Base-by-base conservation (phyloP, 2,113 vertebrate species). In the Gnathonemus longibarbis region DNA sequence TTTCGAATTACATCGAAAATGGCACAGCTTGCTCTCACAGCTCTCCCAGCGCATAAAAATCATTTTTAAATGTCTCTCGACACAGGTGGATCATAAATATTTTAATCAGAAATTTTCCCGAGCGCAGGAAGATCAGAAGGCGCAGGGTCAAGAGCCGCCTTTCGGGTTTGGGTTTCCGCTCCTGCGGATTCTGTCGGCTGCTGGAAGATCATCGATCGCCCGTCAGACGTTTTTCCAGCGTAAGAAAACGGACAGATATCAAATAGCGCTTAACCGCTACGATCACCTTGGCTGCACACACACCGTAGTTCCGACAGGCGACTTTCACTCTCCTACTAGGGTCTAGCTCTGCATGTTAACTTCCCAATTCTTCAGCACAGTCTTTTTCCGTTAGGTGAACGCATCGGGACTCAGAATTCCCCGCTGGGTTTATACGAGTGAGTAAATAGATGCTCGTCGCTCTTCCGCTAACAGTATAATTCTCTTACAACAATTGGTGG, bases 391-490 rank as follows among this genome's bases (percentile, higher is more conserved):
- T 86, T 48, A 19, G 13, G n/a, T 87, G 10, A 24, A 56, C 31
- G 35, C 15, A 42, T 88, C 39, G 42, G 21, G 10, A 83, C 39
- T 42, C 35, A 13, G 58, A 56, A n/a, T 31, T 42, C 53, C 87
- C 89, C 17, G 53, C 56, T 91, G 94, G 92, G 92, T 92, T 94
- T 95, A 91, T 86, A 87, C 50, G 27, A 56, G 62, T 70, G 31
- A 93, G 93, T 95, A 93, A 95, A 95, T 92, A 93, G 92, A 94
- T 94, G 91, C 91, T 94, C 21, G 93, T 94, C 94, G 93, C 93
- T 93, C 93, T 94, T 94, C 92, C 94, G 93, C 94, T 94, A 95
- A 89, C 91, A 92, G 35, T 48, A 91, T 93, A 93, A 95, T 95
- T 95, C 92, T 93, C 94, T 95, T 94, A 93, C 89, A 39, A 92